Evolutionary conservation across 2,888 invertebrate genomes (phyloP), one percentile per base, ranked within the genome.

Genomic region (Metellina segmentata): DNA sequence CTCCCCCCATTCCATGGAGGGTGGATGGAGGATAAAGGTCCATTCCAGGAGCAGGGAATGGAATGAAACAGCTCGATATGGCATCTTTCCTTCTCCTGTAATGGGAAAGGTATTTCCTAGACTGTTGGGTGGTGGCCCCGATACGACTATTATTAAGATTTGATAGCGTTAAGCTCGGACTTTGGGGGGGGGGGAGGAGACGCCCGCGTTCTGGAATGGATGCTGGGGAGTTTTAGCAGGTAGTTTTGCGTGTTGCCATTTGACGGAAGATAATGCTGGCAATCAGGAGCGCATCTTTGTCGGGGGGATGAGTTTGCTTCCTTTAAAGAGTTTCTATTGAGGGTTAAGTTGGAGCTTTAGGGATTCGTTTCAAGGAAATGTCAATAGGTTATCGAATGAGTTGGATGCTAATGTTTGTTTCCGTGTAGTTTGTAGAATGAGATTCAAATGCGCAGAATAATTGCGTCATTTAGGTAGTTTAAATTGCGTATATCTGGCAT

Each of bases 81-180:
- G 78, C 86, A 71, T 86, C 86, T 77, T 85, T 85, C 85, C 85
- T 75, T 75, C 49, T 75, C 85, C 85, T 51, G 69, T 86, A 86
- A 86, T 86, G 86, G 86, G 71, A 69, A 86, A 86, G 85, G 86
- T 86, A 79, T 79, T 86, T 86, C 71, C 86, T 49, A 61, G 85
- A 85, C 75, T 85, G 53, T 34, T 34, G n/a, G 69, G 61, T 13
- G 49, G n/a, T 77, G 51, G 34, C 82, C 52, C 20, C 75, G 85
- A 85, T 85, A 85, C 70, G 85, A 20, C 78, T 86, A 71, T 86
- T 86, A 86, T 86, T 86, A 78, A 86, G 86, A 71, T 79, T 86
- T 86, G 86, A 86, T 86, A 79, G 86, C 86, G 51, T 49, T 85
- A 79, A 79, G 86, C 78, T 69, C n/a, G 83, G 83, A 83, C 83